phyloP scores from a whole-genome alignment of 2,888 invertebrate genomes.

The Ectemnius continuus region DNA sequence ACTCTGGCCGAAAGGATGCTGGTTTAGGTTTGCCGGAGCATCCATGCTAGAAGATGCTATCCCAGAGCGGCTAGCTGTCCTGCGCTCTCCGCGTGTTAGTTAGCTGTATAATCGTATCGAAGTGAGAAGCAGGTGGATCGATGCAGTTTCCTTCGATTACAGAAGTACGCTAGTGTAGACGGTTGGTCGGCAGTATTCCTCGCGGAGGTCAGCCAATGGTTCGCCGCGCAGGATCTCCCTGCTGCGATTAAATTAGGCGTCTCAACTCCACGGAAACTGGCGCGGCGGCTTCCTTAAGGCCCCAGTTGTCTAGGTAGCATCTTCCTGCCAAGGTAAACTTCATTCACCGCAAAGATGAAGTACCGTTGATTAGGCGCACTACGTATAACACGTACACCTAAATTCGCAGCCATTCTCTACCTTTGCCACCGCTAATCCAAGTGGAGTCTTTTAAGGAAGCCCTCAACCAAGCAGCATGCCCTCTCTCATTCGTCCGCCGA shows the following conservation, averaged over 20 bases:
- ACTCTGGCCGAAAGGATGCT: neutral
- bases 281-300: conserved; percentile 52
- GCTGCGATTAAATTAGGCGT: conserved; percentile 56
- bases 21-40: neutral
- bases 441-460: too few species aligned
- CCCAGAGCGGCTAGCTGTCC: too few species aligned
- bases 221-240: too few species aligned
- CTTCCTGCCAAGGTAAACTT: conserved; percentile 51
- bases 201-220: conserved; percentile 41
- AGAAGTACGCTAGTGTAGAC: conserved; percentile 12
- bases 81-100: too few species aligned
- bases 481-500: too few species aligned
- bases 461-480: too few species aligned
- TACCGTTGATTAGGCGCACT: conserved; percentile 56
- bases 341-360: conserved; percentile 59
- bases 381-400: conserved; percentile 32
- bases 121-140: conserved; percentile 29
- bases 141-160: conserved; percentile 37
- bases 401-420: conserved; percentile 27
- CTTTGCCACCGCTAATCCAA: too few species aligned
- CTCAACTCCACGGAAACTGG: conserved; percentile 36
- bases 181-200: conserved; percentile 6
- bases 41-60: neutral
- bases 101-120: conserved; percentile 11
- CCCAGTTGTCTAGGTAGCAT: conserved; percentile 45